Evolutionary conservation across 2,888 invertebrate genomes (phyloP).

Genomic region (Megastigmus dorsalis): DNA sequence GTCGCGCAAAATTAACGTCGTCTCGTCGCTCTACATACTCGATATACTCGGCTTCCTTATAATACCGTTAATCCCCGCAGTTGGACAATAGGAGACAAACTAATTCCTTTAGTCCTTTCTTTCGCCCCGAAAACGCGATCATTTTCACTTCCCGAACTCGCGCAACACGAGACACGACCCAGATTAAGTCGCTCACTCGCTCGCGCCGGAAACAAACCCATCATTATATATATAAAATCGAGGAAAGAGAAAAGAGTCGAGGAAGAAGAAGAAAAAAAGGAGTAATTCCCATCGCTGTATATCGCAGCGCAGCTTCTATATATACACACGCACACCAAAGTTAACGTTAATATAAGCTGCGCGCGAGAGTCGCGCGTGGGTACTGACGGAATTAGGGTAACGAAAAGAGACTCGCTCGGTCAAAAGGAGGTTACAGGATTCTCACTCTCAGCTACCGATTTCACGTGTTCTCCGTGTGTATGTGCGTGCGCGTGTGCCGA

Average conservation of each 20-base stretch:
- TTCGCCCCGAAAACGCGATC: neutral
- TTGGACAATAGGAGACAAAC: too few species aligned
- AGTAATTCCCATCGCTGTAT: conserved; percentile 32
- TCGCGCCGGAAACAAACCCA: conserved; percentile 21
- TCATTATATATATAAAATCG: conserved; percentile 42
- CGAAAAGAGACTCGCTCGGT: conserved; percentile 24
- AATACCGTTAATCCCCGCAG: too few species aligned
- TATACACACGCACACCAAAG: too few species aligned
- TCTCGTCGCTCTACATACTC: too few species aligned
- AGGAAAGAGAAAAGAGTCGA: neutral
- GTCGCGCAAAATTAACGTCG: too few species aligned
- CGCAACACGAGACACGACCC: neutral
- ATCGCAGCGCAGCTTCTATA: neutral
- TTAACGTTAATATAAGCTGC: too few species aligned
- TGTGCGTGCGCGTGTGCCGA: neutral
- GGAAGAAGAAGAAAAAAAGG: conserved; percentile 8
- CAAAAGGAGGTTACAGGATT: conserved; percentile 46
- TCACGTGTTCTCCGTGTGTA: too few species aligned
- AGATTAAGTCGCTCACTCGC: conserved; percentile 20
- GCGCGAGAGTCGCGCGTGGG: conserved; percentile 30
- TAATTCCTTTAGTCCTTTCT: too few species aligned
- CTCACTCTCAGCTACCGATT: conserved; percentile 40
- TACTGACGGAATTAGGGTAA: conserved; percentile 38
- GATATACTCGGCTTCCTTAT: too few species aligned
- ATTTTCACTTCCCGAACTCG: conserved; percentile 24